Evolutionary conservation across 2,888 invertebrate species (phyloP).

Genomic region (Caenorhabditis sp.): DNA sequence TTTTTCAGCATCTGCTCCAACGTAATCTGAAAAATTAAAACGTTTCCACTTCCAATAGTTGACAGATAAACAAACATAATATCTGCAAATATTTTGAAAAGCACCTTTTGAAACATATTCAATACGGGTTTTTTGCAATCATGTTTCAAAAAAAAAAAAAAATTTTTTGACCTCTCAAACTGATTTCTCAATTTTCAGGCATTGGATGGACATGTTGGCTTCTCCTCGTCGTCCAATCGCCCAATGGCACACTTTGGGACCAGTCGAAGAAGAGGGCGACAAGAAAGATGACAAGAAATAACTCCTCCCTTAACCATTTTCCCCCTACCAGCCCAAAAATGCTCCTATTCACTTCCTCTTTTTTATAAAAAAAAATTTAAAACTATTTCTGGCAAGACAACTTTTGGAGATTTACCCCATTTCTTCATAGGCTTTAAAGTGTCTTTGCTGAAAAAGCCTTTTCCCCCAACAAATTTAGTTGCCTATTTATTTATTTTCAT

Average conservation of each 20-base stretch:
- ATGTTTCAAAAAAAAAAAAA: too few species aligned
- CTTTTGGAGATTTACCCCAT: too few species aligned
- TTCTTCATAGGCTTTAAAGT: neutral
- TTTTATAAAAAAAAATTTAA: too few species aligned
- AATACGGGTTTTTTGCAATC: too few species aligned
- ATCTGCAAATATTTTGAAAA: too few species aligned
- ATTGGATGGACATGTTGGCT: conserved; percentile 99
- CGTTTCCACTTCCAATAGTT: too few species aligned
- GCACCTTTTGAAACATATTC: too few species aligned
- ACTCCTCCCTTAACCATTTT: neutral
- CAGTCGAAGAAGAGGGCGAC: conserved; percentile 82
- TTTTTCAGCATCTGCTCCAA: too few species aligned
- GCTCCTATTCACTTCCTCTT: neutral
- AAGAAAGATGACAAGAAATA: conserved; percentile 56
- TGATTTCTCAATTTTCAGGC: conserved; percentile 72
- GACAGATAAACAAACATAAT: too few species aligned
- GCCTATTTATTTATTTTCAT: conserved; percentile 1
- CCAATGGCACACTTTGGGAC: conserved; percentile 99
- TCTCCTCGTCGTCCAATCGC: conserved; percentile 98
- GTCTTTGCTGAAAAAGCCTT: neutral
- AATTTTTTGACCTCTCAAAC: too few species aligned
- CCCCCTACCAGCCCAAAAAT: neutral
- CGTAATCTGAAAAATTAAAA: too few species aligned
- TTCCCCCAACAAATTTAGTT: neutral
- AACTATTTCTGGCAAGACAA: too few species aligned